These are phyloP conservation scores for Isaurus tuberculatus DNA, from an alignment of 92 coral and sea anemone genomes.

Conservation along the genomic window DNA sequence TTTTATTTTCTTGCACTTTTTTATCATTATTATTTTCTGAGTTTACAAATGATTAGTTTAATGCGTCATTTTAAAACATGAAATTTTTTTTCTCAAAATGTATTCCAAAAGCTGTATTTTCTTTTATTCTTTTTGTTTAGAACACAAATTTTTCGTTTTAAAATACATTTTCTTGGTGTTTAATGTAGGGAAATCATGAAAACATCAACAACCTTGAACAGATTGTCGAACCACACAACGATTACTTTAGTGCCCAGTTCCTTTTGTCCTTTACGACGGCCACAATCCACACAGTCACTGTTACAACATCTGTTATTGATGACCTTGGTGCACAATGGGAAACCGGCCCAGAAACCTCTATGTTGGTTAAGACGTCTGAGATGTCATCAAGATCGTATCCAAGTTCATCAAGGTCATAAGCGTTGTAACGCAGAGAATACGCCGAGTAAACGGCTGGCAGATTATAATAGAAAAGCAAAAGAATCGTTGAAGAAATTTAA, in stretches of 20 bases:
- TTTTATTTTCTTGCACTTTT: too few relatives aligned
- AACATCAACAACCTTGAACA: slow-evolving; percentile 84
- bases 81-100: too few relatives aligned
- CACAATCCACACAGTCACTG: slow-evolving; percentile 82
- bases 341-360: slow-evolving; percentile 87
- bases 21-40: too few relatives aligned
- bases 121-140: too few relatives aligned
- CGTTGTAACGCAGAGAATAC: neutral
- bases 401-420: slow-evolving; percentile 57
- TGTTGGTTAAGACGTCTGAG: slow-evolving; percentile 83
- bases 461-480: too few relatives aligned
- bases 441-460: too few relatives aligned
- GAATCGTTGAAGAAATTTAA: too few relatives aligned
- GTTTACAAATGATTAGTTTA: too few relatives aligned
- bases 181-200: slow-evolving; percentile 67
- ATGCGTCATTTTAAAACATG: too few relatives aligned
- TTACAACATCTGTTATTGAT: slow-evolving; percentile 85
- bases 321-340: slow-evolving; percentile 91
- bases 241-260: slow-evolving; percentile 98
- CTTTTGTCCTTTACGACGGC: slow-evolving; percentile 83
- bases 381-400: slow-evolving; percentile 65
- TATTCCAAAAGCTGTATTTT: too few relatives aligned
- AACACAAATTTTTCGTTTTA: neutral
- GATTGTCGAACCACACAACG: slow-evolving; percentile 91
- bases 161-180: neutral